Percentiles rank a stretch among this genome's conserved stretches.
phyloP scores from a whole-genome alignment of 2,797 vertebrate species.

The Pangasius macronema region DNA sequence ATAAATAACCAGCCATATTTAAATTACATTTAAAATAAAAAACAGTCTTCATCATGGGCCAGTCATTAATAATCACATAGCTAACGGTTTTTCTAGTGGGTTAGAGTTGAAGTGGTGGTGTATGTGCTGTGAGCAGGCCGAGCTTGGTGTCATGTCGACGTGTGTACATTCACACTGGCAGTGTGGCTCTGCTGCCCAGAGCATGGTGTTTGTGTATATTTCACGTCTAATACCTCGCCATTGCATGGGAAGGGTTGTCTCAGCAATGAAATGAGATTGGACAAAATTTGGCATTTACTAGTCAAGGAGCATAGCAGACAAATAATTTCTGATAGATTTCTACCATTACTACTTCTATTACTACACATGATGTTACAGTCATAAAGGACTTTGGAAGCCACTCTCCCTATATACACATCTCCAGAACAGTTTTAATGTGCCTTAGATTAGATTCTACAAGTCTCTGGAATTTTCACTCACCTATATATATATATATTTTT shows the following conservation, averaged over 20 bases:
- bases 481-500: background rate
- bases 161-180: constrained; percentile 15
- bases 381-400: background rate
- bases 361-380: background rate
- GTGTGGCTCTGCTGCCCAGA: constrained; percentile 17
- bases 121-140: background rate
- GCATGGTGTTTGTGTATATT: constrained; percentile 28
- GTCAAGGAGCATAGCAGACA: background rate
- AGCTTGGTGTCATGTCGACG: background rate
- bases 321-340: background rate
- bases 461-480: background rate
- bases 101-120: background rate
- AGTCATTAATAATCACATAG: background rate
- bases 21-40: background rate
- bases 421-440: background rate
- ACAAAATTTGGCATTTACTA: background rate
- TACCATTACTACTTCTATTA: background rate
- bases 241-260: constrained; percentile 29
- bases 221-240: constrained; percentile 7
- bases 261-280: constrained; percentile 39
- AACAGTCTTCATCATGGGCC: background rate
- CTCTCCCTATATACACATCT: background rate
- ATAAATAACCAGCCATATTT: constrained; percentile 15
- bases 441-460: background rate
- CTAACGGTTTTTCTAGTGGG: background rate